Evolutionary conservation across 2,113 vertebrate species (phyloP), one percentile per base, ranked within the genome.

Genomic region (Dendropsophus ebraccatus): DNA sequence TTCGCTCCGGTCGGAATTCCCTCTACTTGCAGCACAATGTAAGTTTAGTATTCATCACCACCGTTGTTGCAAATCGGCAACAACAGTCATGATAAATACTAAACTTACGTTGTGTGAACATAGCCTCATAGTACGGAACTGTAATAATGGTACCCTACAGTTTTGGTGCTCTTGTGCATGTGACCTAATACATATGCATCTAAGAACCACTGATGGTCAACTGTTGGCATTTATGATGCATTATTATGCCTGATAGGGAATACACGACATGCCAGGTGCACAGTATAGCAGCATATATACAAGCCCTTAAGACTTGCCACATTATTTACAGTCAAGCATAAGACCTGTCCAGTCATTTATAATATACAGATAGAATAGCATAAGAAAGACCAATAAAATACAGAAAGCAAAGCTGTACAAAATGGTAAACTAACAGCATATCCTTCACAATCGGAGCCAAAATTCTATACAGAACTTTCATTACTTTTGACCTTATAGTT

Each of bases 361-460:
- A 35, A 69, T 6, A 69, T 70, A 37, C 19, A 37, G 9, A 35
- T 7, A 69, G 14, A 35, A 23, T 23, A 65, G 35, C 16, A 41
- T 72, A 74, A 74, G 72, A 25, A 25, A 21, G 2, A 52, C 49
- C 16, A 30, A 30, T 2, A 30, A 52, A 8, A 77, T 11, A 35
- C 25, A 32, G 25, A 23, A 19, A 52, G 28, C 25, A 50, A 52
- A 32, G 49, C 74, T 77, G 49, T 77, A 77, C 74, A 77, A 77
- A 77, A 10, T 17, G 8, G 32, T 77, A 19, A 52, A 54, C 16
- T 32, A 54, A 77, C 19, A 77, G 49, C 25, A 52, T 32, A 54
- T 77, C 50, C 74, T 77, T 77, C 74, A 77, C 25, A 32, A 32
- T 77, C 28, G 49, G 74, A 77, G 74, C 30, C n/a, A 52, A 54